Conservation (phyloP, 2,888 invertebrate genomes). For the Podabrus alpinus region DNA sequence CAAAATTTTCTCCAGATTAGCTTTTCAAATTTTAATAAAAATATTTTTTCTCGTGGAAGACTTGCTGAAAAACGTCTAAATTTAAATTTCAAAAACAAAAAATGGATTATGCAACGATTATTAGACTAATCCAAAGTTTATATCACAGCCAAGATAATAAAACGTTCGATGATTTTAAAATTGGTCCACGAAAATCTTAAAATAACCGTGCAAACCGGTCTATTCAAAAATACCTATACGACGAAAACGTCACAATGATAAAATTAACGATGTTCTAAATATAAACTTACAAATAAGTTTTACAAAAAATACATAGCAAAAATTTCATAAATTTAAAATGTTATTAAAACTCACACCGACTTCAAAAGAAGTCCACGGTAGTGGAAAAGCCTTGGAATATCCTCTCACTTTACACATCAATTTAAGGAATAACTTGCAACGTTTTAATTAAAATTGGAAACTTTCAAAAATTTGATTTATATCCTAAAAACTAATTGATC, state of each 20-base stretch:
- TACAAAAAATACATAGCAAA: background rate
- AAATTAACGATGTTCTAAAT: constrained; percentile 2
- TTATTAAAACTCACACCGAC: background rate
- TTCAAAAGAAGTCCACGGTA: background rate
- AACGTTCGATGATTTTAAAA: background rate
- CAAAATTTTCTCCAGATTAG: background rate
- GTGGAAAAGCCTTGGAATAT: background rate
- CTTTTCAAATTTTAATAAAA: background rate
- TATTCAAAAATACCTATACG: background rate
- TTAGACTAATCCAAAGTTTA: background rate
- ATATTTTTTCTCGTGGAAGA: background rate
- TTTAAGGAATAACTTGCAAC: background rate
- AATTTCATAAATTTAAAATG: background rate
- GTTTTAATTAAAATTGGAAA: background rate
- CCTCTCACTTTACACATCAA: background rate
- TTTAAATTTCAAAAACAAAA: background rate
- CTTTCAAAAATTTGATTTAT: background rate
- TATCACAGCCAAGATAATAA: background rate
- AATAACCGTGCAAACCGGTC: background rate
- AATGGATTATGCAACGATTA: background rate
- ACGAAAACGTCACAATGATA: background rate
- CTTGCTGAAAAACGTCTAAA: background rate
- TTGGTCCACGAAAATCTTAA: background rate
- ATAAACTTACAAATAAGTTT: background rate
- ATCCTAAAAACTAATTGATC: background rate